A percentile compares a stretch with the other conserved stretches of the same genome.
These are phyloP conservation scores for Trissolcus japonicus DNA, from an alignment of 2,888 invertebrate species.

Conservation along the genomic window DNA sequence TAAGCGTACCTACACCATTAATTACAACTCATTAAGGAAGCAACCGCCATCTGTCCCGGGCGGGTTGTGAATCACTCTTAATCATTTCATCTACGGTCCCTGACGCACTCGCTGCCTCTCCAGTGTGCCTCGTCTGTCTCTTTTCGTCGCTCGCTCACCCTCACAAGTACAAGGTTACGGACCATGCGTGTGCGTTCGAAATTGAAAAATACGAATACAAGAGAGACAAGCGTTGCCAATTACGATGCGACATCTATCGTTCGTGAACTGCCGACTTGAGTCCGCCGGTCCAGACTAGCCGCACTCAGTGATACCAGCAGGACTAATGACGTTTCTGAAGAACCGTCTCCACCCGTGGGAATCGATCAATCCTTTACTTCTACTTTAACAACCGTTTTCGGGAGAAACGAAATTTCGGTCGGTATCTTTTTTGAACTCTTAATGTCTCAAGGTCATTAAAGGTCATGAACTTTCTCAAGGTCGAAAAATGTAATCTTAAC, in stretches of 20 bases:
- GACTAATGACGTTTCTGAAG: constrained; percentile 53
- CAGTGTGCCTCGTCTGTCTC: constrained; percentile 34
- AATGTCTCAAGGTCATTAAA: no score
- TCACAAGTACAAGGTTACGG: constrained; percentile 22
- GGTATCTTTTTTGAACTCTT: no score
- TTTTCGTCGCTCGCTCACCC: constrained; percentile 27
- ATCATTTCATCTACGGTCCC: constrained; percentile 72
- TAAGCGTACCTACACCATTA: constrained; percentile 73
- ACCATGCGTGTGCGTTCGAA: constrained; percentile 47
- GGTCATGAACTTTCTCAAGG: no score
- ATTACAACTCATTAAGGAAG: constrained; percentile 75
- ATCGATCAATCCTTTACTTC: constrained; percentile 20
- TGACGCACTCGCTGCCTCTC: constrained; percentile 51
- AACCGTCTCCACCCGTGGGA: constrained; percentile 51
- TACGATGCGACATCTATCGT: constrained; percentile 57
- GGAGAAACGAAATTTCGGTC: no score
- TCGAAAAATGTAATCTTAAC: no score
- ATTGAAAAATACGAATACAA: constrained; percentile 55
- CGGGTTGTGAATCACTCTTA: constrained; percentile 74
- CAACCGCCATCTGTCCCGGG: constrained; percentile 74
- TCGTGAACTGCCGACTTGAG: constrained; percentile 35
- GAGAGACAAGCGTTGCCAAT: constrained; percentile 56
- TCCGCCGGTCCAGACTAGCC: constrained; percentile 31
- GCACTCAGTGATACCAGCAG: constrained; percentile 46
- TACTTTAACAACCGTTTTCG: neutral